A percentile compares a stretch with the other conserved stretches of the same genome.
Conservation (phyloP, 2,888 invertebrate genomes). For the Cerceris rybyensis region DNA sequence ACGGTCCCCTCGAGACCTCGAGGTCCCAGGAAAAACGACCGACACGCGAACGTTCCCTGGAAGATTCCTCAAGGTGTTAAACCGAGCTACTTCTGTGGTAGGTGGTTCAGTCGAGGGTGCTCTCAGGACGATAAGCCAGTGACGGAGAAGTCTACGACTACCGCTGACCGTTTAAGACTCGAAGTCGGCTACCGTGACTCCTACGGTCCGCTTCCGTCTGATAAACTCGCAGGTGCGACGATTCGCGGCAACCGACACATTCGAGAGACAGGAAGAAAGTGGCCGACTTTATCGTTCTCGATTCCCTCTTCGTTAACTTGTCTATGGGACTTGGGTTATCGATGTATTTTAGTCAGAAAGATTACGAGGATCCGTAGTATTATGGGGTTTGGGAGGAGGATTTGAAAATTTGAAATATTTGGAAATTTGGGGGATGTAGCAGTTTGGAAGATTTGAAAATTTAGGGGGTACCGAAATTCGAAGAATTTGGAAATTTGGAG, state of each 20-base stretch:
- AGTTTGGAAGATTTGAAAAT: too few species aligned
- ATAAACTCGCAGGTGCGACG: slow-evolving; percentile 69
- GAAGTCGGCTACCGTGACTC: slow-evolving; percentile 63
- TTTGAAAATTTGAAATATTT: too few species aligned
- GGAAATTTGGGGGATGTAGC: too few species aligned
- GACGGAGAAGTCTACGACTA: slow-evolving; percentile 64
- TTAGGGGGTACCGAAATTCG: too few species aligned
- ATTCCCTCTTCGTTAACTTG: slow-evolving; percentile 27
- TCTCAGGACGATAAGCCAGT: slow-evolving; percentile 48
- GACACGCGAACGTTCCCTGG: slow-evolving; percentile 44
- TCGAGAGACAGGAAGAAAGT: slow-evolving; percentile 19
- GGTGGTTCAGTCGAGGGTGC: slow-evolving; percentile 31
- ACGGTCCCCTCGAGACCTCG: too few species aligned
- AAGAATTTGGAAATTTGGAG: too few species aligned
- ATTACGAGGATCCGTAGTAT: not conserved
- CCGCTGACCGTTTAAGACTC: slow-evolving; percentile 68
- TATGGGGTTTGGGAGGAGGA: too few species aligned
- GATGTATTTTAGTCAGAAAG: slow-evolving; percentile 25
- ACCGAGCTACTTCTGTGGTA: slow-evolving; percentile 13
- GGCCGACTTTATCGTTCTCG: slow-evolving; percentile 62
- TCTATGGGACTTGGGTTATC: slow-evolving; percentile 23
- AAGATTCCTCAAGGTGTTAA: slow-evolving; percentile 50
- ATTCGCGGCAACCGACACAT: slow-evolving; percentile 63
- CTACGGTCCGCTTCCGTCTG: slow-evolving; percentile 63
- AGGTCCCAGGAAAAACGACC: not conserved